Evolutionary conservation across 2,797 vertebrate species (phyloP), one percentile per base, ranked within the genome.

Genomic region (Arctocebus calabarensis): DNA sequence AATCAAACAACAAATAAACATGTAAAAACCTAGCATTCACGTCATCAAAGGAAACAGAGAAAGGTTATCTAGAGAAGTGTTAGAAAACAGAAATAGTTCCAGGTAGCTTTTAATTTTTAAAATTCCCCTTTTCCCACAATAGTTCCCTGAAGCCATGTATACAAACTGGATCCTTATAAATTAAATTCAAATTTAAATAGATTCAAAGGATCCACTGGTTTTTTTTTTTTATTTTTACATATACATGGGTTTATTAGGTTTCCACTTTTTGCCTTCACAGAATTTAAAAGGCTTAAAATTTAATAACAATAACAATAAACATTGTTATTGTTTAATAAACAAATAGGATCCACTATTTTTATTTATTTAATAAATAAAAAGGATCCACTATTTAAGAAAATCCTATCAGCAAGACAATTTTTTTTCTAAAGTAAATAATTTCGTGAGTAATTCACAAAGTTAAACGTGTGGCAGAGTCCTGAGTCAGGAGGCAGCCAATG

Each of bases 401-500:
- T 27, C 70, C 25, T 52, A 29, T 20, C 40, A 2, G 27, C 6
- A 48, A 88, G 74, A n/a, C 43, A 23, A 25, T 1, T 14, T 55
- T 48, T 73, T 52, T 52, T 23, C 32, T 64, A 1, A 40, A 37
- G 43, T 34, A 52, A 61, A 34, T 23, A 6, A 45, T 19, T 77
- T 75, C 34, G 48, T 16, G 14, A 48, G 11, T 14, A 29, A 19
- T 29, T 70, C 55, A 20, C 43, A 5, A 66, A 52, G 43, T 8
- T 17, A 23, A 43, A 57, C 25, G 4, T 1, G 6, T 22, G 10
- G 1, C 3, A 14, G 32, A 17, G 12, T 57, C 34, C 5, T 10
- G 3, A 5, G 0, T 0, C 2, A 8, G 13, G 71, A 45, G 12
- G 7, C 22, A 1, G 14, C 9, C 4, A 12, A 16, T 10, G n/a